Evolutionary conservation across 2,888 invertebrate species (phyloP).

Genomic region (Meganola albula): DNA sequence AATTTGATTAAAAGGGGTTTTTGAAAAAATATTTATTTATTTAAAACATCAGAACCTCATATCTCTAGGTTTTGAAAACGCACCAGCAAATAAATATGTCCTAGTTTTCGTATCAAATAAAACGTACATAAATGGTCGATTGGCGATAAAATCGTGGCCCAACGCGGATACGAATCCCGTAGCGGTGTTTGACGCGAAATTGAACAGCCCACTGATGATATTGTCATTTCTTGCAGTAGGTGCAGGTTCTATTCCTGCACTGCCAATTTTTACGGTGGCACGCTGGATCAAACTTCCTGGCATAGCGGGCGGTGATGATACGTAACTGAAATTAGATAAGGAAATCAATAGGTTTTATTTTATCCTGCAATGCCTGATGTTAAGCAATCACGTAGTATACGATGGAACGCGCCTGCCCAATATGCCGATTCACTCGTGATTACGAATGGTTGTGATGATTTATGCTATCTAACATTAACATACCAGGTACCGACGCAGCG

Average conservation of each 20-base stretch:
- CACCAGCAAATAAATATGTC: constrained; percentile 29
- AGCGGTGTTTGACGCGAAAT: constrained; percentile 12
- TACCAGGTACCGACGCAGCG: too few relatives aligned
- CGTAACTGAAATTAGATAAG: constrained; percentile 18
- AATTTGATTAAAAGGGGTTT: too few relatives aligned
- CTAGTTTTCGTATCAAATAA: constrained; percentile 31
- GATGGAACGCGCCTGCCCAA: too few relatives aligned
- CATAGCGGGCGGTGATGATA: constrained; percentile 25
- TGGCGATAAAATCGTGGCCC: constrained; percentile 31
- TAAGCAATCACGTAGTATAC: too few relatives aligned
- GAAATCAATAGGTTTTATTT: too few relatives aligned
- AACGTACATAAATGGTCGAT: constrained; percentile 36
- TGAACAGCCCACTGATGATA: constrained; percentile 5
- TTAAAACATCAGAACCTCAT: too few relatives aligned
- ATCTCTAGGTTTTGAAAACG: constrained; percentile 25
- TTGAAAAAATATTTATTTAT: too few relatives aligned
- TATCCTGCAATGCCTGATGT: too few relatives aligned
- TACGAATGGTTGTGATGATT: too few relatives aligned
- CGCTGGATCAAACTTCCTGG: constrained; percentile 26
- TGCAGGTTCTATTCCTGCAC: constrained; percentile 17
- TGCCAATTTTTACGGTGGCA: constrained; percentile 23
- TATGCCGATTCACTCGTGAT: too few relatives aligned
- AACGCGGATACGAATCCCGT: constrained; percentile 22
- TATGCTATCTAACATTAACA: too few relatives aligned
- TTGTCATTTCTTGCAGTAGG: constrained; percentile 8